Evolutionary conservation across 2,797 vertebrate species (phyloP).

Genomic region (Rhinophrynus dorsalis): DNA sequence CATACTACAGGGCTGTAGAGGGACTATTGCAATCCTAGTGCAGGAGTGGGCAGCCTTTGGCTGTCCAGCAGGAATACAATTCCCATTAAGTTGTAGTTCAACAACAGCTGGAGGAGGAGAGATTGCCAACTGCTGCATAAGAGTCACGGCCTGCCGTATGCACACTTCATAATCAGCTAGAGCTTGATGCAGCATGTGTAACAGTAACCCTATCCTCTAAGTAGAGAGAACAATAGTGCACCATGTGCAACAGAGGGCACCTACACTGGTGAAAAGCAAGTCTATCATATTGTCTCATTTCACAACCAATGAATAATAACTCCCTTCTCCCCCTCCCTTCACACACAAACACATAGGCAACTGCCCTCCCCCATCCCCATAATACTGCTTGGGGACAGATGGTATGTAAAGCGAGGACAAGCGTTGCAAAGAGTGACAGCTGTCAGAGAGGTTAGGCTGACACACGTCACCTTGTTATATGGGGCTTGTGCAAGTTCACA

Average conservation of each 20-base stretch:
- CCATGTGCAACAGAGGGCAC: constrained; percentile 4
- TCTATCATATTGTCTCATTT: constrained; percentile 44
- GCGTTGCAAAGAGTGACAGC: constrained; percentile 38
- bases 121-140: too few species aligned
- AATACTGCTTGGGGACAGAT: constrained; percentile 27
- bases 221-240: constrained; percentile 20
- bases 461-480: constrained; percentile 38
- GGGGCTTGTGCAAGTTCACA: constrained; percentile 21
- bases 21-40: too few species aligned
- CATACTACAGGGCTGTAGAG: too few species aligned
- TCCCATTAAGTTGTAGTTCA: too few species aligned
- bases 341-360: constrained; percentile 13
- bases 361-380: constrained; percentile 19
- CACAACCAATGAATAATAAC: constrained; percentile 43
- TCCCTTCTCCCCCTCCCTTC: not conserved
- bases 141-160: too few species aligned
- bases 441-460: constrained; percentile 33
- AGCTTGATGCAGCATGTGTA: too few species aligned
- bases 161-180: too few species aligned
- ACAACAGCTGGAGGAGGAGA: too few species aligned
- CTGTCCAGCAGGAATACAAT: too few species aligned
- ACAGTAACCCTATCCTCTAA: not conserved
- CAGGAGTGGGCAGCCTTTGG: too few species aligned
- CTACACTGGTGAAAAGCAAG: constrained; percentile 27
- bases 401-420: constrained; percentile 38